These are phyloP conservation scores for Hydrocynus forskahlii DNA, from an alignment of 2,797 vertebrate genomes.

Conservation along the genomic window DNA sequence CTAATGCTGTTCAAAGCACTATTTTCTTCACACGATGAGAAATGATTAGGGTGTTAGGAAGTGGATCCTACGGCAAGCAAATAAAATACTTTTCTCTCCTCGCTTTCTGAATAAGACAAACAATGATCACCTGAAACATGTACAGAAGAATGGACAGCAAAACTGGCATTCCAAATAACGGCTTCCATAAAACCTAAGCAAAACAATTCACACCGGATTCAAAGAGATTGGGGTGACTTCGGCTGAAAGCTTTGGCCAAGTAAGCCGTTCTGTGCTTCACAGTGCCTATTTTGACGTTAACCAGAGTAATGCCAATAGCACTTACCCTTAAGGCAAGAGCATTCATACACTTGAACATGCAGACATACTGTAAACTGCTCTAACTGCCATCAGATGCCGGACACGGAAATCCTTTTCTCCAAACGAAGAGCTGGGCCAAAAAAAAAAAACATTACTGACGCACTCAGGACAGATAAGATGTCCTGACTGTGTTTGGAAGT, in stretches of 20 bases:
- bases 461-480: not conserved
- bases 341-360: not conserved
- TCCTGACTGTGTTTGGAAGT: constrained; percentile 15
- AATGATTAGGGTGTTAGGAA: constrained; percentile 55
- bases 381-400: not conserved
- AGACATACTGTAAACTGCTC: not conserved
- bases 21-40: constrained; percentile 49
- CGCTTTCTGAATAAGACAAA: constrained; percentile 37
- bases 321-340: not conserved
- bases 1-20: constrained; percentile 55
- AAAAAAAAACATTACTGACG: not conserved
- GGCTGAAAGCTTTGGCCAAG: constrained; percentile 11
- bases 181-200: constrained; percentile 23
- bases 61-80: constrained; percentile 45
- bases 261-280: not conserved
- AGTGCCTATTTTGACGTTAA: not conserved
- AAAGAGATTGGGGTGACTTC: not conserved
- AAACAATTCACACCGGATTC: constrained; percentile 8
- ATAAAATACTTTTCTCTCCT: constrained; percentile 30
- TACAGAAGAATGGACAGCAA: constrained; percentile 39
- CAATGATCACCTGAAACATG: constrained; percentile 44
- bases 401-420: not conserved
- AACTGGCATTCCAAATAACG: constrained; percentile 20
- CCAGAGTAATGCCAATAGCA: not conserved
- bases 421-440: constrained; percentile 12